These are phyloP conservation scores for Neoaliturus tenellus DNA, from an alignment of 2,888 invertebrate genomes.

Conservation along the genomic window DNA sequence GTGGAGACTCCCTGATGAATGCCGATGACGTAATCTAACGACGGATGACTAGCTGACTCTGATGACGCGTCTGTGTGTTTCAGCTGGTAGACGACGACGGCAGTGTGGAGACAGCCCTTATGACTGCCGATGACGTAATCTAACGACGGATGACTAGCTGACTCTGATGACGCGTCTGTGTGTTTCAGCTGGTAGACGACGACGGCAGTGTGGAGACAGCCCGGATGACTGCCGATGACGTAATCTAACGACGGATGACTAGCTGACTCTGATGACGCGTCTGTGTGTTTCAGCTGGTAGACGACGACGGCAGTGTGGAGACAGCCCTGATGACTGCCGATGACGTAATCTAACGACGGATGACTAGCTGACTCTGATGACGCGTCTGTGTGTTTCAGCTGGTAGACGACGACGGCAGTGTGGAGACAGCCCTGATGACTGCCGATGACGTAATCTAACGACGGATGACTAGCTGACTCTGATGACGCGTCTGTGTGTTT, in stretches of 20 bases:
- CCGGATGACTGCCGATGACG: conserved; percentile 74
- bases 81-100: conserved; percentile 71
- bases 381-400: conserved; percentile 56
- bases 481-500: conserved; percentile 21
- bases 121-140: conserved; percentile 74
- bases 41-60: too few relatives aligned
- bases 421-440: conserved; percentile 74
- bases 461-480: conserved; percentile 63
- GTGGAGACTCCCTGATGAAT: too few relatives aligned
- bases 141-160: conserved; percentile 69
- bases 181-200: conserved; percentile 70
- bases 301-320: conserved; percentile 72
- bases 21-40: too few relatives aligned
- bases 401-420: conserved; percentile 71
- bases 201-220: conserved; percentile 73
- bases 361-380: too few relatives aligned
- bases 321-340: conserved; percentile 74
- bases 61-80: conserved; percentile 21
- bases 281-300: conserved; percentile 66
- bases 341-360: conserved; percentile 73
- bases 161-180: too few relatives aligned
- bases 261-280: conserved; percentile 69
- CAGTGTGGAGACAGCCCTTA: conserved; percentile 73
- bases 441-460: conserved; percentile 74
- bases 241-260: conserved; percentile 73